These are phyloP conservation scores for Oryzias woworae DNA, from an alignment of 2,113 vertebrate genomes.

Conservation along the genomic window DNA sequence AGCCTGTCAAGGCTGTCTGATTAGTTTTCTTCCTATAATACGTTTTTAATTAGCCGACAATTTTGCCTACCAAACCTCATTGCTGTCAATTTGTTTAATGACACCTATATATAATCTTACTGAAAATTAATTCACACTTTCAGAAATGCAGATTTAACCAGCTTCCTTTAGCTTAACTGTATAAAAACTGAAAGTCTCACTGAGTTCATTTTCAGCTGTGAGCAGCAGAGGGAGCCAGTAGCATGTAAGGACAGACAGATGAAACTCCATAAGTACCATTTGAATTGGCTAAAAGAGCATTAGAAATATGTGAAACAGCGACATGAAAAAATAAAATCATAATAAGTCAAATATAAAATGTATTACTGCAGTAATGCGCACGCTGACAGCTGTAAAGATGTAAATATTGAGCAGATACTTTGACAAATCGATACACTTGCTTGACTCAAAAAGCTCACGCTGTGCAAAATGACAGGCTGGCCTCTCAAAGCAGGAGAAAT, in stretches of 20 bases:
- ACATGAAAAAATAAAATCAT: neutral
- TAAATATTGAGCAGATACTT: slow-evolving; percentile 3
- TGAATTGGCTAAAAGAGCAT: slow-evolving; percentile 24
- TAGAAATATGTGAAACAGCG: slow-evolving; percentile 1
- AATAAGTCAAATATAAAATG: neutral
- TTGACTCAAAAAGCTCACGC: slow-evolving; percentile 31
- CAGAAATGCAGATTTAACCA: neutral
- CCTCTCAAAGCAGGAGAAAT: slow-evolving; percentile 35
- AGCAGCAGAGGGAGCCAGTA: slow-evolving; percentile 77
- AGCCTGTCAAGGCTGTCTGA: too few species aligned
- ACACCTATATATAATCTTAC: too few species aligned
- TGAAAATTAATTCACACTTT: too few species aligned
- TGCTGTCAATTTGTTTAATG: too few species aligned
- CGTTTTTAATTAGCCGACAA: too few species aligned
- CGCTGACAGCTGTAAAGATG: slow-evolving; percentile 5
- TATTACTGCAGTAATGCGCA: neutral
- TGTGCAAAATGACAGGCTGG: slow-evolving; percentile 30
- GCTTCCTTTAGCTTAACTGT: neutral
- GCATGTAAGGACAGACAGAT: slow-evolving; percentile 30
- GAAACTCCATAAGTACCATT: slow-evolving; percentile 19
- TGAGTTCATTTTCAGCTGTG: slow-evolving; percentile 20
- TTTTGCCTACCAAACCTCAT: too few species aligned
- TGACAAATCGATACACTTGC: slow-evolving; percentile 24
- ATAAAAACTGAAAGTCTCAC: neutral
- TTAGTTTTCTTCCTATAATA: too few species aligned